phyloP scores from a whole-genome alignment of 2,888 invertebrate genomes.

The Drosophila ezoana region DNA sequence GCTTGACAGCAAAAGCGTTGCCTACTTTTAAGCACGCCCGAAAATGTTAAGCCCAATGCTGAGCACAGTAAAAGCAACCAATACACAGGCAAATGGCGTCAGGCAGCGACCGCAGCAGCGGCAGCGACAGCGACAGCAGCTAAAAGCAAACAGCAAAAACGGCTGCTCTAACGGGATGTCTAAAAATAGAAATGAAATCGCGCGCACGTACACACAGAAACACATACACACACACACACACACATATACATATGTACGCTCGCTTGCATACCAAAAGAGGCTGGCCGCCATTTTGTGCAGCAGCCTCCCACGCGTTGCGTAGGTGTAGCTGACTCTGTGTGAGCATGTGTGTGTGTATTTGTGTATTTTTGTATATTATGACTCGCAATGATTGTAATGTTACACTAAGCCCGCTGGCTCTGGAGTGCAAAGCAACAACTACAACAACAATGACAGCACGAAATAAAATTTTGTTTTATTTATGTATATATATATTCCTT shows the following conservation, averaged over 20 bases:
- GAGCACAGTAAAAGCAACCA: slow-evolving; percentile 11
- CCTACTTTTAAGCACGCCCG: slow-evolving; percentile 44
- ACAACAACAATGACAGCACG: slow-evolving; percentile 41
- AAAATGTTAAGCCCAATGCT: slow-evolving; percentile 22
- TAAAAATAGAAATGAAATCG: slow-evolving; percentile 80
- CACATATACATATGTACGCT: slow-evolving; percentile 16
- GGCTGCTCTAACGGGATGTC: slow-evolving; percentile 40
- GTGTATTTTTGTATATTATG: slow-evolving; percentile 32
- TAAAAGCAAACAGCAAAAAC: slow-evolving; percentile 34
- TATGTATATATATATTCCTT: not conserved
- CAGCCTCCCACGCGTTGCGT: slow-evolving; percentile 70
- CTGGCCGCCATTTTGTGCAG: slow-evolving; percentile 77
- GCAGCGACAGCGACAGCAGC: slow-evolving; percentile 5
- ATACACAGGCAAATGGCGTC: slow-evolving; percentile 45
- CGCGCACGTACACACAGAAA: slow-evolving; percentile 52
- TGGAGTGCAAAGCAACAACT: slow-evolving; percentile 45
- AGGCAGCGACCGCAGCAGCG: slow-evolving; percentile 13
- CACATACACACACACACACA: slow-evolving; percentile 15
- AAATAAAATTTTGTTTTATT: slow-evolving; percentile 46
- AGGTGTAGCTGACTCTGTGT: slow-evolving; percentile 42
- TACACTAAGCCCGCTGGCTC: slow-evolving; percentile 61
- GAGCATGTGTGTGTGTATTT: slow-evolving; percentile 17
- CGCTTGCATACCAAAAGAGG: slow-evolving; percentile 65
- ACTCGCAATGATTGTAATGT: slow-evolving; percentile 62
- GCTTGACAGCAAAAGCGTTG: slow-evolving; percentile 23